Evolutionary conservation across 2,888 invertebrate species (phyloP), one percentile per base, ranked within the genome.

Genomic region (Desoria tigrina): DNA sequence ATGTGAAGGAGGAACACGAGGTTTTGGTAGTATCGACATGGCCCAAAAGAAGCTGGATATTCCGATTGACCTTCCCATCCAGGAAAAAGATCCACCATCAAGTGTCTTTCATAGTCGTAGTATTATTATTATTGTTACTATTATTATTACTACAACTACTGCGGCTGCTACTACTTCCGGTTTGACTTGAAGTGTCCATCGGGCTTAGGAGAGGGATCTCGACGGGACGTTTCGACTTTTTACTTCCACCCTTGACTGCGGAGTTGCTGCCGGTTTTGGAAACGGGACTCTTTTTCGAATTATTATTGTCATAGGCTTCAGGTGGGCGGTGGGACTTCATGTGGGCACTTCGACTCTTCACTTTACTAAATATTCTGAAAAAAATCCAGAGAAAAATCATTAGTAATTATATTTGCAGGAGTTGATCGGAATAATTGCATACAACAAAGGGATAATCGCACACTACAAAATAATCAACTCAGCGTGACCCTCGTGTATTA

Each of bases 291-390:
- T 51, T 51, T 21, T 51, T 51, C 23, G 51, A 26, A 51, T 51
- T 51, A 16, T 23, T 51, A 51, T 51, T 51, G 51, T 51, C 51
- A 21, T 24, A 51, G 23, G 51, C 23, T 51, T 51, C 51, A 24
- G 90, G 89, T 78, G 92, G 90, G 80, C 92, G 89, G 84, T 98
- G 98, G 77, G 94, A 95, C 85, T 98, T 98, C 97, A 98, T 97
- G 84, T 98, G 98, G 75, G 97, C 97, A 84, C 95, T 97, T 83
- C 97, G 89, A 85, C 96, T 97, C 86, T 96, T 95, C 80, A 96
- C 93, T 87, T 96, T 96, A 84, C 88, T 89, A 86, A 96, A 96
- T 82, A 94, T 89, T 86, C 95, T 96, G 88, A 77, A 85, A 53
- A 57, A 42, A 23, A 21, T 51, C 9, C 26, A 54, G 3, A 54